Evolutionary conservation across 1,140 invertebrate species (phyloP), one percentile per base, ranked within the genome.

Genomic region (Sarcophaga peregrina): DNA sequence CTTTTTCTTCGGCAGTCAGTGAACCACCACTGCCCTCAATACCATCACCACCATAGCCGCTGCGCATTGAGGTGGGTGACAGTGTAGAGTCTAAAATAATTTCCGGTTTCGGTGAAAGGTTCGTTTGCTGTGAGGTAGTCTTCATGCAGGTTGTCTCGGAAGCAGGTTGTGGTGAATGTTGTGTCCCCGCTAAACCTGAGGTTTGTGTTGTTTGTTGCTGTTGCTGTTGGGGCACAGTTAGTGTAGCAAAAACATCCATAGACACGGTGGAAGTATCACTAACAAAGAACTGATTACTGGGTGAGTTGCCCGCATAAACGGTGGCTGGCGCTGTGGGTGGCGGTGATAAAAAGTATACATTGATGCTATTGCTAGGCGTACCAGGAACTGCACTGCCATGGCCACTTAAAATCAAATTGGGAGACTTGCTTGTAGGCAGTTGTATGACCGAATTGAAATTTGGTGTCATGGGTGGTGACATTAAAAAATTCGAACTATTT

Each of bases 21-120:
- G 73, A 62, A 10, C 81, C 74, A 37, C 46, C 82, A 80, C 76
- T 47, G 46, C 52, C 50, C 81, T 37, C n/a, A n/a, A 68, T 37
- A 45, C 82, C 72, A 80, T 80, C 73, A 9, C 84, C 85, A 15
- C n/a, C 82, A 46, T 68, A 50, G 37, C 81, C 84, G 37, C 76
- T 88, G 83, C 68, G 86, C 48, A 85, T 50, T n/a, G 85, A 84
- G 10, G 84, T 87, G 25, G 89, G 89, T 25, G 89, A 90, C 25
- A 90, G 87, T n/a, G 89, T 90, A 20, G 89, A 90, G 81, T 90
- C 89, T 78, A 90, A 87, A 84, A 90, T 90, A 82, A 90, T 90
- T 89, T 90, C 89, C 80, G 89, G 89, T 84, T 90, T 90, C 80
- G 89, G 84, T 74, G 88, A 89, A 84, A 87, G 86, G 84, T 87